Percentiles rank a stretch among this genome's conserved stretches.
Conservation (phyloP, 1,140 invertebrate genomes). For the Drosophila funebris region DNA sequence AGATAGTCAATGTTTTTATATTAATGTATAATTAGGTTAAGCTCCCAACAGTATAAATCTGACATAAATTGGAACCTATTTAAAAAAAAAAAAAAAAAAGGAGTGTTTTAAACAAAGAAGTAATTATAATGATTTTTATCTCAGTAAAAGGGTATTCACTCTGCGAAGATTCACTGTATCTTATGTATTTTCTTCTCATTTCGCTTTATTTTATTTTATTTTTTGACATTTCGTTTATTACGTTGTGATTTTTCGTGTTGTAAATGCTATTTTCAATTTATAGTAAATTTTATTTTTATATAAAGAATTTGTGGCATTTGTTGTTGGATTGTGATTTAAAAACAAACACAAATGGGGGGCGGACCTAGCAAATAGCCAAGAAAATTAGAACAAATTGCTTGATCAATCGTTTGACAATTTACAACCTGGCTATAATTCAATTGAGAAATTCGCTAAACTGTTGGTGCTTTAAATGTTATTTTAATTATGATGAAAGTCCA, state of each 20-base stretch:
- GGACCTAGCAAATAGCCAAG: constrained; percentile 7
- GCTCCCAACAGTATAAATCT: too few species aligned
- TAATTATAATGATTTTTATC: background rate
- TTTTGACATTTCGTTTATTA: constrained; percentile 75
- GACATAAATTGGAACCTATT: too few species aligned
- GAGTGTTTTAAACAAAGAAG: background rate
- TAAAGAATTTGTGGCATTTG: constrained; percentile 56
- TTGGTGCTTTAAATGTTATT: background rate
- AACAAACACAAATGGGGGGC: constrained; percentile 13
- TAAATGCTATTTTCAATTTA: constrained; percentile 45
- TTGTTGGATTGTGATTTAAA: constrained; percentile 8
- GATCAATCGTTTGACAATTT: constrained; percentile 21
- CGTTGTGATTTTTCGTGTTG: constrained; percentile 53
- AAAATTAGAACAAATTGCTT: constrained; percentile 11
- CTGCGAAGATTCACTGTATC: constrained; percentile 6
- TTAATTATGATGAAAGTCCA: background rate
- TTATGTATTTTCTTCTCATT: background rate
- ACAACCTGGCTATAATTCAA: background rate
- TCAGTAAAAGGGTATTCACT: background rate
- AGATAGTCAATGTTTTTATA: too few species aligned
- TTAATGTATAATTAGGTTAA: too few species aligned
- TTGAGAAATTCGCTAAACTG: background rate
- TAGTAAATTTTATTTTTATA: constrained; percentile 51
- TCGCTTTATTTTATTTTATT: constrained; percentile 57
- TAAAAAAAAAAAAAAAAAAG: background rate